Conservation (phyloP, 2,888 invertebrate species). For the Andrena fulva region DNA sequence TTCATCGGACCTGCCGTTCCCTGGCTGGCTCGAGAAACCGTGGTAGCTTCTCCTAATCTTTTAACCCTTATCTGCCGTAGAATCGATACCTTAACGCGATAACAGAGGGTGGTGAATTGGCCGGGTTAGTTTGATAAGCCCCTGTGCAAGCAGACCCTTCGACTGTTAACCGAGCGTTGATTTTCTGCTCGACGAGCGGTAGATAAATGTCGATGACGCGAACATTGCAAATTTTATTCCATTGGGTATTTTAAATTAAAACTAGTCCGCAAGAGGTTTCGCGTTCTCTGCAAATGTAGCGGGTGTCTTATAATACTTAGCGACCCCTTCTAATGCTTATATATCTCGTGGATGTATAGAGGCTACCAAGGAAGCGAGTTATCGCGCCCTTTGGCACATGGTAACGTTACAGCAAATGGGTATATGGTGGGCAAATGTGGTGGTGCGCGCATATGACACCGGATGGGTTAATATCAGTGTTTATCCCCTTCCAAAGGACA, state of each 20-base stretch:
- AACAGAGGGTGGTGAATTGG: constrained; percentile 11
- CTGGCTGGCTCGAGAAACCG: constrained; percentile 42
- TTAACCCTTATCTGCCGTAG: constrained; percentile 35
- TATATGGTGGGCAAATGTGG: neutral
- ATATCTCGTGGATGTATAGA: no score
- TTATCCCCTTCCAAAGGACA: constrained; percentile 55
- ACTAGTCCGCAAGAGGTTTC: no score
- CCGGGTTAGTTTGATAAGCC: constrained; percentile 7
- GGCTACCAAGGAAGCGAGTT: no score
- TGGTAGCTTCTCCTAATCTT: constrained; percentile 36
- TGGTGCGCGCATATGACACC: constrained; percentile 12
- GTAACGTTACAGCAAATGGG: neutral
- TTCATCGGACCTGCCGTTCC: constrained; percentile 79
- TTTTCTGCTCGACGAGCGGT: neutral
- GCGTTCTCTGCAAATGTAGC: no score
- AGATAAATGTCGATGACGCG: no score
- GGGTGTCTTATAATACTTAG: no score
- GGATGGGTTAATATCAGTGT: constrained; percentile 51
- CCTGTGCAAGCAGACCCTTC: neutral
- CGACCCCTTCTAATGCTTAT: no score
- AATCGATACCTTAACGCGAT: constrained; percentile 44
- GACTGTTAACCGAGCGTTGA: neutral
- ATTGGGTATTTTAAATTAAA: neutral
- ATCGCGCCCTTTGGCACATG: neutral
- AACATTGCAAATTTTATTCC: neutral